A percentile compares a stretch with the other conserved stretches of the same genome.
phyloP scores from a whole-genome alignment of 2,888 invertebrate genomes.

The Panzeria rudis region DNA sequence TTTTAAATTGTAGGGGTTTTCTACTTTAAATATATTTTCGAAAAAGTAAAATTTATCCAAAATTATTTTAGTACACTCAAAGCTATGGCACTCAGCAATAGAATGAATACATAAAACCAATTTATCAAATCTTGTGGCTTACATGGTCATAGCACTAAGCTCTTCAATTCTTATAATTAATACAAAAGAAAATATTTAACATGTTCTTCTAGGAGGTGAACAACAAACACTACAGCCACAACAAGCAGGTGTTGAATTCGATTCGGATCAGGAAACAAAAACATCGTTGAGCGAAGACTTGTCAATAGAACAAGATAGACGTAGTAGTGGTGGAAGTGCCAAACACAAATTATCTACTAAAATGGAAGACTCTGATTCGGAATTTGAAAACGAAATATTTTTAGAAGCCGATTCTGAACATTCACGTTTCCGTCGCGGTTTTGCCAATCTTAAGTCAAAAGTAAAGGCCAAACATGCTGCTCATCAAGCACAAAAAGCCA shows the following conservation, averaged over 20 bases:
- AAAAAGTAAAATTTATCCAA: too few relatives aligned
- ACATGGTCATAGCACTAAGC: too few relatives aligned
- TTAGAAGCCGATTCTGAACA: conserved; percentile 78
- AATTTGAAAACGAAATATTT: conserved; percentile 79
- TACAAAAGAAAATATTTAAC: background rate
- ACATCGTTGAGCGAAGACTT: conserved; percentile 80
- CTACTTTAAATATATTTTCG: too few relatives aligned
- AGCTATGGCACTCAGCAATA: too few relatives aligned
- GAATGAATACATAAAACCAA: too few relatives aligned
- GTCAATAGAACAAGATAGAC: conserved; percentile 75
- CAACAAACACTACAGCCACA: conserved; percentile 46
- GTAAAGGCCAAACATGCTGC: conserved; percentile 78
- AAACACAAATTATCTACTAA: conserved; percentile 66
- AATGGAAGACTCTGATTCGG: conserved; percentile 80
- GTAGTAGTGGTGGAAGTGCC: conserved; percentile 73
- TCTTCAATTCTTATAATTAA: background rate
- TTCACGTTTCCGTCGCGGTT: conserved; percentile 79
- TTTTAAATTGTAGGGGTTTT: too few relatives aligned
- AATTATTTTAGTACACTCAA: too few relatives aligned
- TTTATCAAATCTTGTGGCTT: too few relatives aligned
- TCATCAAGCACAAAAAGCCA: conserved; percentile 69
- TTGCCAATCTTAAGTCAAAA: conserved; percentile 81
- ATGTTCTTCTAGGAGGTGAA: conserved; percentile 46
- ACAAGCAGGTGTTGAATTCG: conserved; percentile 75
- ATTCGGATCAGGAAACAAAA: conserved; percentile 81